A percentile compares a stretch with the other conserved stretches of the same genome.
Conservation (phyloP, 1,140 invertebrate species). For the Drosophila novamexicana region DNA sequence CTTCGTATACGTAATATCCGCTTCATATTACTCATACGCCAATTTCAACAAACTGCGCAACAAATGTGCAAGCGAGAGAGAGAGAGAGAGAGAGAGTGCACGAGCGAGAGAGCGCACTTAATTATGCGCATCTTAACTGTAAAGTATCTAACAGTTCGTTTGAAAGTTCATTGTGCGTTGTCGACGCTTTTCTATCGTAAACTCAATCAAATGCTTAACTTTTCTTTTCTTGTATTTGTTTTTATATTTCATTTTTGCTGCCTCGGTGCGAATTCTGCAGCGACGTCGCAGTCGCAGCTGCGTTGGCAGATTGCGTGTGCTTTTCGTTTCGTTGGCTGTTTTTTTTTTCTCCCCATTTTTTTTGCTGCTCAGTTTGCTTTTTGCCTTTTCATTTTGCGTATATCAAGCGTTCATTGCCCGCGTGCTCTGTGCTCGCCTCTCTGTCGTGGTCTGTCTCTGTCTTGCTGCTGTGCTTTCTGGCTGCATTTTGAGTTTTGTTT, state of each 20-base stretch:
- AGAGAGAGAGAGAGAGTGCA: neutral
- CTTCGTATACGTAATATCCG: conserved; percentile 48
- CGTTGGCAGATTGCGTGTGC: conserved; percentile 55
- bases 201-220: conserved; percentile 70
- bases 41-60: conserved; percentile 15
- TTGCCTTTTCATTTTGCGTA: conserved; percentile 61
- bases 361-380: conserved; percentile 38
- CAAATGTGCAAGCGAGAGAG: neutral
- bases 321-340: conserved; percentile 64
- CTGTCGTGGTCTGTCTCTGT: conserved; percentile 27
- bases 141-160: conserved; percentile 38
- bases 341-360: conserved; percentile 11
- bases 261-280: conserved; percentile 45
- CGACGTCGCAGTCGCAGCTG: conserved; percentile 30
- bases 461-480: conserved; percentile 21
- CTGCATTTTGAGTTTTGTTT: conserved; percentile 68
- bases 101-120: conserved; percentile 23
- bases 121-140: conserved; percentile 68
- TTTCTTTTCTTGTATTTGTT: conserved; percentile 25
- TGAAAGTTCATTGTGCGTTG: conserved; percentile 68
- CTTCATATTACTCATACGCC: conserved; percentile 65
- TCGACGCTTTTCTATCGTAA: conserved; percentile 51
- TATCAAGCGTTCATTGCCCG: conserved; percentile 81
- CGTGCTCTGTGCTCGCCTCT: conserved; percentile 43
- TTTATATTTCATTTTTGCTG: conserved; percentile 9